Evolutionary conservation across 2,888 invertebrate species (phyloP).

Genomic region (Odontothrips loti): DNA sequence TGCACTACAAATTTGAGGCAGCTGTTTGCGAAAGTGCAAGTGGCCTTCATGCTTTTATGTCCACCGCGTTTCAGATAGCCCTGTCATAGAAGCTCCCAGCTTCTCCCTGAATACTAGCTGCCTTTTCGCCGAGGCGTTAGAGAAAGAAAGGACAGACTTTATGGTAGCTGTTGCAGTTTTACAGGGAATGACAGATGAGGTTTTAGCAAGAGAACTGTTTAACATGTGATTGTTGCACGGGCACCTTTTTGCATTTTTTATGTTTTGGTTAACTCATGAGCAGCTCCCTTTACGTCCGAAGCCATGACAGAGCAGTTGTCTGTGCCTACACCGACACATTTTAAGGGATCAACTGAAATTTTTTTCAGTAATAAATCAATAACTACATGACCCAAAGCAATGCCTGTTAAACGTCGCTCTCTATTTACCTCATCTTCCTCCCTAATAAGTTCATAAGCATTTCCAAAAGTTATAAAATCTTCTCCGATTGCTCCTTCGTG

Average conservation of each 20-base stretch:
- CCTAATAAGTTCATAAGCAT: background rate
- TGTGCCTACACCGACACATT: conserved; percentile 40
- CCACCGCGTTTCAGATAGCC: too few species aligned
- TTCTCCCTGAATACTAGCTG: conserved; percentile 36
- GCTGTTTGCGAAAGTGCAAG: too few species aligned
- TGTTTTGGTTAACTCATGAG: conserved; percentile 39
- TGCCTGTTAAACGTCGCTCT: conserved; percentile 39
- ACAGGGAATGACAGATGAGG: conserved; percentile 38
- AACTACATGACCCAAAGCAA: conserved; percentile 39
- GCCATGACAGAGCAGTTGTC: conserved; percentile 42
- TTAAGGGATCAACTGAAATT: conserved; percentile 38
- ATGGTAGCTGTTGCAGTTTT: conserved; percentile 38
- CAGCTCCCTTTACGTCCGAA: conserved; percentile 41
- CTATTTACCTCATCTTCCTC: conserved; percentile 33
- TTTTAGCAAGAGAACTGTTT: conserved; percentile 40
- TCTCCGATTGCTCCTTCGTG: too few species aligned
- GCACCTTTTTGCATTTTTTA: conserved; percentile 38
- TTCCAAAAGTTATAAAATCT: background rate
- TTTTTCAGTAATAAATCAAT: conserved; percentile 29
- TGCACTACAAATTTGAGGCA: too few species aligned
- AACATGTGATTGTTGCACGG: conserved; percentile 41
- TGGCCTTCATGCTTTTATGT: too few species aligned
- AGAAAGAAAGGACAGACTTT: conserved; percentile 38
- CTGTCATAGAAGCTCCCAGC: conserved; percentile 29
- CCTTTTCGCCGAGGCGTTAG: conserved; percentile 39